Evolutionary conservation across 64 coral and sea anemone species (phyloP).

Genomic region (Montipora foliosa): DNA sequence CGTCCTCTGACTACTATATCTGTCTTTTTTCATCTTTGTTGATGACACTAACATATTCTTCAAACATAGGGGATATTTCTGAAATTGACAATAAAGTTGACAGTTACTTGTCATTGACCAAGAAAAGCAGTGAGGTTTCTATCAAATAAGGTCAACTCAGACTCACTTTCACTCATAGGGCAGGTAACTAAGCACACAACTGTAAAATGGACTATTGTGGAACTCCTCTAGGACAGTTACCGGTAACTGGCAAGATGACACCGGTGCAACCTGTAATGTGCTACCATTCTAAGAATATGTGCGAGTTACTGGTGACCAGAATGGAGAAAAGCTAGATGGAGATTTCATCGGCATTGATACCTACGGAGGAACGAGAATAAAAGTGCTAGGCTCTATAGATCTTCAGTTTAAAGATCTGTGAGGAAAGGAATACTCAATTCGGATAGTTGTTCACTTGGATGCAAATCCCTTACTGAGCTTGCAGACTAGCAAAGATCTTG

Average conservation of each 20-base stretch:
- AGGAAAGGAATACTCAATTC: neutral
- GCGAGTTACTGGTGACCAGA: neutral
- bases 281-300: neutral
- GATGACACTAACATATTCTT: no score
- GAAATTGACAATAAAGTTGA: no score
- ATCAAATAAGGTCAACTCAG: no score
- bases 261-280: conserved; percentile 3
- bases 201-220: no score
- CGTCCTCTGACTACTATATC: no score
- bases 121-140: no score
- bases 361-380: neutral
- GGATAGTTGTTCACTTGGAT: neutral
- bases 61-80: no score
- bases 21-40: no score
- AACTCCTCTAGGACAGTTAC: no score
- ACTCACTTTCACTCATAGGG: no score
- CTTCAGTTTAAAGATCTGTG: neutral
- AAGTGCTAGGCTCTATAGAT: neutral
- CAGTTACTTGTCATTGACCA: no score
- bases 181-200: no score
- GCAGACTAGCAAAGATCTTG: neutral
- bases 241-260: neutral
- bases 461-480: neutral
- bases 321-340: neutral
- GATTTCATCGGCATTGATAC: neutral